Conservation (phyloP, 2,888 invertebrate genomes). For the Clunio marinus region DNA sequence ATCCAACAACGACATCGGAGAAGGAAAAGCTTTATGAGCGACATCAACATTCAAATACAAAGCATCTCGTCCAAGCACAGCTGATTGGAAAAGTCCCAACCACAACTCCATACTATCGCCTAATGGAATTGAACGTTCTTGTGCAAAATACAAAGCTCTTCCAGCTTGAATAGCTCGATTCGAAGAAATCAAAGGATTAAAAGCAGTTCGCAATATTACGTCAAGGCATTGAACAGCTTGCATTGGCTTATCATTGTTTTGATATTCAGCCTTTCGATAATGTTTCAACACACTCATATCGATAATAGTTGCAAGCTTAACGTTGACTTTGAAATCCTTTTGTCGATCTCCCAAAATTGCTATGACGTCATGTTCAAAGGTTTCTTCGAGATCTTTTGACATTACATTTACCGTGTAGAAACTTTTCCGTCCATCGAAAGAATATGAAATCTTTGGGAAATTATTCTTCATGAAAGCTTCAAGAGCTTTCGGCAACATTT, state of each 20-base stretch:
- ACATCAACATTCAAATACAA: slow-evolving; percentile 85
- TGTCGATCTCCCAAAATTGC: slow-evolving; percentile 31
- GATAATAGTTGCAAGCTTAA: slow-evolving; percentile 56
- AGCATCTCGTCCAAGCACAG: slow-evolving; percentile 81
- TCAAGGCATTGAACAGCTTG: slow-evolving; percentile 60
- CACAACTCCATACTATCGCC: slow-evolving; percentile 84
- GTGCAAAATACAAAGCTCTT: slow-evolving; percentile 54
- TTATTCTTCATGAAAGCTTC: slow-evolving; percentile 46
- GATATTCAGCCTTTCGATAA: too few relatives aligned
- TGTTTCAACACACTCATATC: slow-evolving; percentile 49
- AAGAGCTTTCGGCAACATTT: slow-evolving; percentile 56
- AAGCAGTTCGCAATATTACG: slow-evolving; percentile 59
- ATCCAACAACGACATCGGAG: slow-evolving; percentile 53
- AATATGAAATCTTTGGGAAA: slow-evolving; percentile 55
- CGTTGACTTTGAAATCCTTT: slow-evolving; percentile 52
- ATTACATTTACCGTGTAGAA: slow-evolving; percentile 53
- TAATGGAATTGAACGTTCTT: slow-evolving; percentile 52
- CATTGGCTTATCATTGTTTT: slow-evolving; percentile 46
- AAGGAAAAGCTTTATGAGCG: slow-evolving; percentile 75
- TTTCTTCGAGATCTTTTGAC: background rate
- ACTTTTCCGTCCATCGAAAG: slow-evolving; percentile 71
- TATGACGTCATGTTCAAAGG: background rate
- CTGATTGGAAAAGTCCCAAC: slow-evolving; percentile 90
- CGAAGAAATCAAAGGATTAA: slow-evolving; percentile 41
- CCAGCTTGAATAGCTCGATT: slow-evolving; percentile 31